Conservation (phyloP, 2,113 vertebrate species). For the Ramphastos sulfuratus region DNA sequence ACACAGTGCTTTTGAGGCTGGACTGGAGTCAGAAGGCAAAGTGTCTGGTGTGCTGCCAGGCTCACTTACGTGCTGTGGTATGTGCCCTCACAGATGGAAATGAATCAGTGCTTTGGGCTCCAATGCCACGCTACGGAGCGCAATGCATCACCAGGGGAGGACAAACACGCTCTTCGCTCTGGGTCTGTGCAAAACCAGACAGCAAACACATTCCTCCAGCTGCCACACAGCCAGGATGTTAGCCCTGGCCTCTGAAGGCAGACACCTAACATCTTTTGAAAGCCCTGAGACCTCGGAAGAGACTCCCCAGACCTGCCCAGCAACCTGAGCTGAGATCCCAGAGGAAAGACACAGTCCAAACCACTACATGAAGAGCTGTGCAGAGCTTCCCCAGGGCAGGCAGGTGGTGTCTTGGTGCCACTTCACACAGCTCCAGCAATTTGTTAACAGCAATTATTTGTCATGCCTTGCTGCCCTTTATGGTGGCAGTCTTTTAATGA, state of each 20-base stretch:
- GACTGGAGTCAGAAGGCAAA: background rate
- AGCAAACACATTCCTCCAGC: background rate
- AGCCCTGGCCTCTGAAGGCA: background rate
- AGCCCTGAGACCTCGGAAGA: background rate
- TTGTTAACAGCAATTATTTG: constrained; percentile 41
- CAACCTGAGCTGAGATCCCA: background rate
- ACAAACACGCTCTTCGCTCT: background rate
- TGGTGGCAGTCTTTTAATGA: background rate
- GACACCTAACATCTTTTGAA: background rate
- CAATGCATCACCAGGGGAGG: background rate
- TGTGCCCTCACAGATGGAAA: background rate
- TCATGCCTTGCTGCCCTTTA: background rate
- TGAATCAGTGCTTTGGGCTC: background rate
- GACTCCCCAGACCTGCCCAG: background rate
- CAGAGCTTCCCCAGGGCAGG: constrained; percentile 11
- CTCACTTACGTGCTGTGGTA: background rate
- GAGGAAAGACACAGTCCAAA: background rate
- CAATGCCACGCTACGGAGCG: rapidly evolving
- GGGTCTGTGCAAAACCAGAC: background rate
- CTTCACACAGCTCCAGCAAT: constrained; percentile 36
- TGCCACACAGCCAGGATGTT: rapidly evolving
- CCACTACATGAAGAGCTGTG: rapidly evolving
- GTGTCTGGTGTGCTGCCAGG: background rate
- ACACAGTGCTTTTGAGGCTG: background rate
- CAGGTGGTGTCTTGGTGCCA: background rate